A percentile compares a stretch with the other conserved stretches of the same genome.
Evolutionary conservation across 2,113 vertebrate species (phyloP).

Genomic region (Etheostoma spectabile): DNA sequence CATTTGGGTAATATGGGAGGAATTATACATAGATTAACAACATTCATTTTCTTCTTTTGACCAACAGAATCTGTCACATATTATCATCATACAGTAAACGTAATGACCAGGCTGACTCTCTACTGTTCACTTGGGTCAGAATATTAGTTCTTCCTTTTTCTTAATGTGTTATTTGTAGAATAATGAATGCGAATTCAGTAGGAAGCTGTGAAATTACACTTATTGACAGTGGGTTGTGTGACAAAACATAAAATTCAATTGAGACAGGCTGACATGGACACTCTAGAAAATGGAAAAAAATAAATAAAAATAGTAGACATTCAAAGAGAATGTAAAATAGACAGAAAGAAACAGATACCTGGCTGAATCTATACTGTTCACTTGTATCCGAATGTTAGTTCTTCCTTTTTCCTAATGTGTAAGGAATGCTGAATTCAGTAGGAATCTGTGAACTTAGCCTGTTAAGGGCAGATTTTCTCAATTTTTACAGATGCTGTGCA

Average conservation of each 20-base stretch:
- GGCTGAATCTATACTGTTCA: neutral
- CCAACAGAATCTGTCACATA: neutral
- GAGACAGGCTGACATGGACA: neutral
- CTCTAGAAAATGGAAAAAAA: neutral
- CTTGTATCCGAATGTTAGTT: neutral
- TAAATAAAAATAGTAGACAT: neutral
- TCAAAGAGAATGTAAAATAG: conserved; percentile 30
- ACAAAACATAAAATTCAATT: neutral
- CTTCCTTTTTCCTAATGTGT: neutral
- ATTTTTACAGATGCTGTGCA: conserved; percentile 57
- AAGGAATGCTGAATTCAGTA: conserved; percentile 5
- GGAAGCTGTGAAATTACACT: neutral
- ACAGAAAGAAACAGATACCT: conserved; percentile 15
- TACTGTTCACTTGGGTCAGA: neutral
- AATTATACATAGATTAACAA: neutral
- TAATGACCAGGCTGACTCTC: neutral
- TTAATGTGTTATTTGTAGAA: conserved; percentile 10
- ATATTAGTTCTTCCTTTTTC: neutral
- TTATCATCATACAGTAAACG: neutral
- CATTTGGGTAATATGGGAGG: neutral
- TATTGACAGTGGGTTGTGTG: no score
- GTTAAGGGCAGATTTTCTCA: conserved; percentile 35
- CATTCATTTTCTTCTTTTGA: neutral
- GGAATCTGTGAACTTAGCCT: conserved; percentile 4
- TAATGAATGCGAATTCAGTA: conserved; percentile 9